Base-by-base conservation (phyloP, 2,888 invertebrate species). In the Iphiclides podalirius region DNA sequence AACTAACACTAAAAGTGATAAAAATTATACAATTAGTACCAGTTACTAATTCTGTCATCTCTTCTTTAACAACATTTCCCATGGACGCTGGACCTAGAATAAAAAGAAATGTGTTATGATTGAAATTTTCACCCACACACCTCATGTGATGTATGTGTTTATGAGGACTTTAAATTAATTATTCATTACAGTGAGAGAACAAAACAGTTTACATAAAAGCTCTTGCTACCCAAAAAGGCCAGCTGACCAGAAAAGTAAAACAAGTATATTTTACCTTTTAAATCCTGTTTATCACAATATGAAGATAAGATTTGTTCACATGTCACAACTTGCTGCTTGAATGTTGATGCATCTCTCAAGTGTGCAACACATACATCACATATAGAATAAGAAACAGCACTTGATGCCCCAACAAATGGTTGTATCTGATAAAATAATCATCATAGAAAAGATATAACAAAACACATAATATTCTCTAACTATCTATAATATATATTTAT, bases 361-460 rank as follows among this genome's bases (percentile, higher is more conserved):
- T 65, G 67, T 0, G 38, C 28, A 9, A 79, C 72, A 47, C 86
- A 86, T 0, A 14, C n/a, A 0, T 72, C 67, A 57, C 86, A 87
- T 28, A 87, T 83, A 9, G 65, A 63, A 52, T 71, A 69, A 4
- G 58, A 53, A 7, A 58, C 37, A 4, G 42, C 11, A 16, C 34
- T 48, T 33, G 26, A 15, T 7, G 17, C 34, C 9, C 28, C 28
- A 16, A 37, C 35, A 4, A 26, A 31, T 28, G 45, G 41, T 35
- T n/a, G 35, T 9, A 49, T 17, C 43, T 52, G 28, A 8, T 2
- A 23, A 34, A 52, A 35, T 39, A 16, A 16, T n/a, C n/a, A n/a
- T n/a, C n/a, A n/a, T n/a, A n/a, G n/a, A n/a, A n/a, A n/a, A n/a
- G n/a, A n/a, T n/a, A n/a, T n/a, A n/a, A n/a, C n/a, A n/a, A n/a